Evolutionary conservation across 2,797 vertebrate species (phyloP), one percentile per base, ranked within the genome.

Genomic region (Tiaroga cobitis): DNA sequence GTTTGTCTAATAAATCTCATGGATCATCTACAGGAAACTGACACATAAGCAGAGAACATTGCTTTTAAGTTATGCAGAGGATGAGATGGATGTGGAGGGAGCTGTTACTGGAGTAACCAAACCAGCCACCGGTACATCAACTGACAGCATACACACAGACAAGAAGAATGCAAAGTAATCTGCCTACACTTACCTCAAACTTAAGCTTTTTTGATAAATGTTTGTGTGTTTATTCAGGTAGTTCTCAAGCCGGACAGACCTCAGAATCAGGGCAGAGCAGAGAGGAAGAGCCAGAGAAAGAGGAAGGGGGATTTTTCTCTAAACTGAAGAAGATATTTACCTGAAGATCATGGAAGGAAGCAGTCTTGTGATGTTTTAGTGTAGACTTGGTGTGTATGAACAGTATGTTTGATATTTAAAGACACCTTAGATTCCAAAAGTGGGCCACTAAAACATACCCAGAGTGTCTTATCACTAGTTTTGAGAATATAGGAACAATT

Each of bases 1-100:
- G 76, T 65, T 73, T 80, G 24, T 51, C 3, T 39, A 15, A 80
- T 39, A 19, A 46, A 46, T 63, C 39, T 63, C 9, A 51, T 43
- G 39, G 56, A 41, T 85, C 26, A 73, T 80, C 56, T 26, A 19
- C 89, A 99, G 98, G 95, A 96, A 94, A 16, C 92, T 99, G 91
- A 98, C 96, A 0, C 96, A 96, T 89, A 95, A 96, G 84, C 98
- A 99, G 90, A 95, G 93, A 91, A 87, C 93, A 85, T 93, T 99
- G 86, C 94, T 99, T 80, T 90, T 95, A 94, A 98, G 96, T 93
- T 99, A 97, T 0, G 98, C 98, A 0, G 97, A 99, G 91, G 98
- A 99, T 0, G 98, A 99, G 93, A 90, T 93, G 0, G 97, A 97
- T 0, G 95, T 99, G 82, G 98, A 99, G 0, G 98, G 98, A 86